Conservation (phyloP, 2,888 invertebrate genomes). For the Fissipunctia ypsillon region DNA sequence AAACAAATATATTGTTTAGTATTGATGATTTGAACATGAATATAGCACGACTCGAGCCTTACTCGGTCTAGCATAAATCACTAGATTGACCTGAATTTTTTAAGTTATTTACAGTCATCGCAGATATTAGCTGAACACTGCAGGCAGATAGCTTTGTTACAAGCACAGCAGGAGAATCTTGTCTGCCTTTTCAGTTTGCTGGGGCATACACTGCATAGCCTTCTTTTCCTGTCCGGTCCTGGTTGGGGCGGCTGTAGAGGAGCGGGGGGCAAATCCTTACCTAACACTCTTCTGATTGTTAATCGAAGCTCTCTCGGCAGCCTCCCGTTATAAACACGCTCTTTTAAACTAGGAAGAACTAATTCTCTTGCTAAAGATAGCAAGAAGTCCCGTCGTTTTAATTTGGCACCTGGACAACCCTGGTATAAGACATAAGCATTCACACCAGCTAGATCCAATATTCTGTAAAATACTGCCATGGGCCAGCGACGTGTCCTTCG, state of each 20-base stretch:
- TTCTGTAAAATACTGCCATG: conserved; percentile 30
- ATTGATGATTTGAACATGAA: too few relatives aligned
- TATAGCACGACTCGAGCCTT: neutral
- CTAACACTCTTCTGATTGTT: conserved; percentile 1
- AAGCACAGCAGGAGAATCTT: conserved; percentile 11
- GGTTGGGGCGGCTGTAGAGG: neutral
- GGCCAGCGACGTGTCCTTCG: too few relatives aligned
- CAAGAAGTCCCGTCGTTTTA: conserved; percentile 14
- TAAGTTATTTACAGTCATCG: conserved; percentile 5
- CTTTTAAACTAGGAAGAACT: conserved; percentile 18
- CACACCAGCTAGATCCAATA: conserved; percentile 18
- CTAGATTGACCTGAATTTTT: neutral
- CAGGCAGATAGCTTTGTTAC: conserved; percentile 19
- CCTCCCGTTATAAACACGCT: conserved; percentile 6
- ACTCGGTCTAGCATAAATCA: neutral
- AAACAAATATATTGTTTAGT: too few relatives aligned
- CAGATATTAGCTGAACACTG: conserved; percentile 24
- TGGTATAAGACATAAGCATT: conserved; percentile 26
- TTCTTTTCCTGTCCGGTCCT: conserved; percentile 2
- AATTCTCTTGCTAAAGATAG: conserved; percentile 24
- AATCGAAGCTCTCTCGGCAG: conserved; percentile 26
- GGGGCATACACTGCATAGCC: neutral
- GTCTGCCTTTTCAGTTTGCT: conserved; percentile 14
- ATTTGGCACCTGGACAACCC: conserved; percentile 14
- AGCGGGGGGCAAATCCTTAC: conserved; percentile 19